These are phyloP conservation scores for Chinchilla lanigera DNA, from an alignment of 2,113 vertebrate genomes.

Conservation along the genomic window DNA sequence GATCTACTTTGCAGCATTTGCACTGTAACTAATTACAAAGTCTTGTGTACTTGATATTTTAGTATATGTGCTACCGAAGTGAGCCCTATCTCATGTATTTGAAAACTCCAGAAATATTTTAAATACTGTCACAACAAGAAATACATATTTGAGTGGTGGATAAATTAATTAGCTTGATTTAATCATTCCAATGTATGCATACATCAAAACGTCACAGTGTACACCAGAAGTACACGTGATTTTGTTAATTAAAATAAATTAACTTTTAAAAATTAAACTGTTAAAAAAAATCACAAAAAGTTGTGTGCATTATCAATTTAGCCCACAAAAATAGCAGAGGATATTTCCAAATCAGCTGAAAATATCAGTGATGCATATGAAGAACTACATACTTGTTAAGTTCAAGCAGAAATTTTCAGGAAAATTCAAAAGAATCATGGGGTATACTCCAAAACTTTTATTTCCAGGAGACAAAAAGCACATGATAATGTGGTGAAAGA, in stretches of 20 bases:
- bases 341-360: not conserved
- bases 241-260: not conserved
- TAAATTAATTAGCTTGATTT: not conserved
- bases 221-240: not conserved
- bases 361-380: not conserved
- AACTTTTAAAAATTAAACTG: not conserved
- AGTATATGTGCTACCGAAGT: not conserved
- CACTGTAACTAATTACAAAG: not conserved
- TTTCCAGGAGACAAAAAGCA: not conserved
- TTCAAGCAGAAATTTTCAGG: not conserved
- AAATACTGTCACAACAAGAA: not conserved
- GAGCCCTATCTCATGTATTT: not conserved
- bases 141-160: not conserved
- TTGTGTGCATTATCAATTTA: not conserved
- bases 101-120: not conserved
- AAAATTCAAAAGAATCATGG: not conserved
- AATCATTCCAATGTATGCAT: not conserved
- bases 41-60: not conserved
- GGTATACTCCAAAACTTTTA: not conserved
- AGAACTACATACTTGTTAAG: not conserved
- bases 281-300: not conserved
- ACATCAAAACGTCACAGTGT: not conserved
- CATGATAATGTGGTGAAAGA: not conserved
- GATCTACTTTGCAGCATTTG: not conserved
- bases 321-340: not conserved